Evolutionary conservation across 2,888 invertebrate genomes (phyloP), one percentile per base, ranked within the genome.

Genomic region (Heliconius hortense): DNA sequence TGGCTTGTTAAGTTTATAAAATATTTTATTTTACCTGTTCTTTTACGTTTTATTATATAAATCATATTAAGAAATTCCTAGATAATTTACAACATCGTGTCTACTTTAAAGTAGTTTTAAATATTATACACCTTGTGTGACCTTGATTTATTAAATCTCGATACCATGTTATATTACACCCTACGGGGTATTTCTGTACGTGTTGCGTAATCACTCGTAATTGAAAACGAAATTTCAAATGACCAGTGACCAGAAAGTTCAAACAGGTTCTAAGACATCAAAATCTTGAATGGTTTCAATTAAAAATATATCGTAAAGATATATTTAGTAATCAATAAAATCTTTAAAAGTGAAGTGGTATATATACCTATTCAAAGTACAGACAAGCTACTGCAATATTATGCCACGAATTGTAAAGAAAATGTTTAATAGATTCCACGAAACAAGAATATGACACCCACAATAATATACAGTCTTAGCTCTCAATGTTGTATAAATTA

Each of bases 191-290:
- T 73, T 75, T 48, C 53, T 76, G 13, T 59, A 15, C 18, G n/a
- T 67, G 60, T 77, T 77, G 53, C 64, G 64, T 76, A 71, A 68
- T 24, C 26, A 68, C 43, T 15, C 13, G 63, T 59, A 67, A 64
- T 74, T 69, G 67, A 68, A 70, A 77, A 76, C 73, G 69, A 77
- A 76, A 76, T 74, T 75, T 66, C 67, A 77, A 70, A 68, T 75
- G 70, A 69, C 75, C 64, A 59, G 76, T 77, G 72, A 73, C 73
- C 73, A 69, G 31, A 74, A 67, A 56, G 28, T 59, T 72, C 48
- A 74, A 76, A 79, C 79, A 43, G 70, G 78, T 78, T 78, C 56
- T 67, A 63, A 67, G 72, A 76, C 77, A 75, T 78, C 70, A 74
- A 73, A 72, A 60, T 70, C 64, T 68, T 43, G 53, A 74, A 64